Evolutionary conservation across 1,140 invertebrate genomes (phyloP).

Genomic region (Achatina immaculata): DNA sequence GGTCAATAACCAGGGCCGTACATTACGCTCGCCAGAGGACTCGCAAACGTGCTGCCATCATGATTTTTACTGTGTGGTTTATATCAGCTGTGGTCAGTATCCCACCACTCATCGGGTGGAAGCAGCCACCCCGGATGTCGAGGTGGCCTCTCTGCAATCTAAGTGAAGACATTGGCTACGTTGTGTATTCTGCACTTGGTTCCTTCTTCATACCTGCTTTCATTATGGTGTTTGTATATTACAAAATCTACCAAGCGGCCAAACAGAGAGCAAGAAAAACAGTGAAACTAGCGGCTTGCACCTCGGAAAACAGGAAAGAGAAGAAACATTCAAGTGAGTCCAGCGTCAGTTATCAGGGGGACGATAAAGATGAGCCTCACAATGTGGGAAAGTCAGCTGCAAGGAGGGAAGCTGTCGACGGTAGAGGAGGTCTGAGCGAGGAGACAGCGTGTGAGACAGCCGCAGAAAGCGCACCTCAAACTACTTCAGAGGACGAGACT

Average conservation of each 20-base stretch:
- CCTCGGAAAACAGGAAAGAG: constrained; percentile 29
- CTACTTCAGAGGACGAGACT: constrained; percentile 38
- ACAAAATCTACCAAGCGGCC: constrained; percentile 65
- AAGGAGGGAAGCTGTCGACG: background rate
- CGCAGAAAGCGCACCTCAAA: background rate
- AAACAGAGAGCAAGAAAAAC: constrained; percentile 81
- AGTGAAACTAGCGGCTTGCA: constrained; percentile 46
- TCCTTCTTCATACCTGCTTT: constrained; percentile 74
- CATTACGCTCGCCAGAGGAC: constrained; percentile 96
- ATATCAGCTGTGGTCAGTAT: constrained; percentile 95
- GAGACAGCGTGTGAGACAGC: constrained; percentile 9
- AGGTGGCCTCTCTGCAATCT: constrained; percentile 71
- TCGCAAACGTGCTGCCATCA: constrained; percentile 86
- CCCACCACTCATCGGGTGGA: constrained; percentile 95
- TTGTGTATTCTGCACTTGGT: constrained; percentile 71
- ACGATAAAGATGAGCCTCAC: background rate
- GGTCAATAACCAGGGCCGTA: constrained; percentile 97
- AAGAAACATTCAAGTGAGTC: constrained; percentile 44
- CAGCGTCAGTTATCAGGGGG: constrained; percentile 39
- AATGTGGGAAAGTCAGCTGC: background rate
- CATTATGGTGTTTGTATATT: constrained; percentile 73
- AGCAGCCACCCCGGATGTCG: constrained; percentile 76
- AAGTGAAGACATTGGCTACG: constrained; percentile 72
- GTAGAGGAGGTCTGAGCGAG: background rate
- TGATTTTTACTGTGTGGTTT: constrained; percentile 96